Base-by-base conservation (phyloP, 2,888 invertebrate species). In the Coenonympha arcania region DNA sequence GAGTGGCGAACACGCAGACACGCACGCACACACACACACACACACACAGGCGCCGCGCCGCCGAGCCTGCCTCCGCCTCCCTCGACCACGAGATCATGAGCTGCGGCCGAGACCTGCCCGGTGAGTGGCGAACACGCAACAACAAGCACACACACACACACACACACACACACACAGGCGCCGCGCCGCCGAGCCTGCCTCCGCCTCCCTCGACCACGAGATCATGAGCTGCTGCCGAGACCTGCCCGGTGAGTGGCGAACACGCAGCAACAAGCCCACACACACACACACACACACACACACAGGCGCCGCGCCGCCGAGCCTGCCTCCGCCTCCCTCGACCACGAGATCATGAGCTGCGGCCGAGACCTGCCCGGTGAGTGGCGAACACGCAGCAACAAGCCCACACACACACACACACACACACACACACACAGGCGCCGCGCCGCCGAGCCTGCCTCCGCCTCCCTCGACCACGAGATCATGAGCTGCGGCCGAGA, bases 81-180 rank as follows among this genome's bases (percentile, higher is more conserved):
- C 78, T 86, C 60, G 85, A 85, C 77, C 83, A 83, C 73, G 85
- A 85, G 75, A 84, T 85, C 65, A 84, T 85, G 85, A 76, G 77
- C 68, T 83, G 83, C 68, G 76, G 75, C 15, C 63, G 83, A 4
- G 85, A 84, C 52, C 58, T 81, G 56, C 77, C 79, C 24, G 82
- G 82, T 82, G 41, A 63, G 63, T 31, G n/a, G n/a, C n/a, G n/a
- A n/a, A 28, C 16, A 2, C 30, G 9, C 31, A 20, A n/a, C n/a
- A 11, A 24, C 30, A 4, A 20, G 26, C 44, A 9, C 20, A 30
- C 39, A 34, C 30, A 6, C n/a, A n/a, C 11, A 44, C 19, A 16
- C 37, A 26, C n/a, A 16, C 11, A 13, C 16, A 31, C 13, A 28
- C 11, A 15, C 36, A 4, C 19, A 20, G 15, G 34, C 13, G n/a